These are phyloP conservation scores for Hippocampus zosterae DNA, from an alignment of 2,113 vertebrate genomes.

Conservation along the genomic window DNA sequence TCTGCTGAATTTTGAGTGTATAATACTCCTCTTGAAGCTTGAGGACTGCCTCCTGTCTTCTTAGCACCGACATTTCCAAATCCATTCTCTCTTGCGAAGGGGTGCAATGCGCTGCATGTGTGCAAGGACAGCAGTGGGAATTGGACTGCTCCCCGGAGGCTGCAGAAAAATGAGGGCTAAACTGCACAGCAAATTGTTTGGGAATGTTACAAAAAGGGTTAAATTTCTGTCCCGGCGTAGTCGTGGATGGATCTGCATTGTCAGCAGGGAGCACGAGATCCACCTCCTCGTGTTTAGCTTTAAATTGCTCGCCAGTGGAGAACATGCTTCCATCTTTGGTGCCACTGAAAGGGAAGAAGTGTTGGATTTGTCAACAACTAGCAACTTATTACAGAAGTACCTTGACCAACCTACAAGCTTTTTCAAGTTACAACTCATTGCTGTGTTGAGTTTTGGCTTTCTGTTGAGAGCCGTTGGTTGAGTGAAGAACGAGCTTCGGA, in stretches of 20 bases:
- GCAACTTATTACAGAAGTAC: background rate
- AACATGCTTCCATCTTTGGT: constrained; percentile 20
- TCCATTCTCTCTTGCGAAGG: constrained; percentile 40
- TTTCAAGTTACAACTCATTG: too few relatives aligned
- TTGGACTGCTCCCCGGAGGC: constrained; percentile 15
- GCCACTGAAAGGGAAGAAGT: constrained; percentile 26
- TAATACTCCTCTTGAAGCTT: constrained; percentile 62
- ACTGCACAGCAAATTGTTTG: constrained; percentile 9
- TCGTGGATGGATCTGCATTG: background rate
- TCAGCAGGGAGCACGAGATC: constrained; percentile 12
- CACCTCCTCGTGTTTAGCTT: constrained; percentile 12
- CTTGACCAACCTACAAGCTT: background rate
- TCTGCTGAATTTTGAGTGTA: constrained; percentile 50
- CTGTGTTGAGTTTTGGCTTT: too few relatives aligned
- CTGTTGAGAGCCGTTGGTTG: too few relatives aligned
- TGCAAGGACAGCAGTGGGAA: constrained; percentile 10
- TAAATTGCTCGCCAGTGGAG: constrained; percentile 8
- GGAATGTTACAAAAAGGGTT: constrained; percentile 7
- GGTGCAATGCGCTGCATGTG: constrained; percentile 11
- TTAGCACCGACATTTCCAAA: constrained; percentile 56
- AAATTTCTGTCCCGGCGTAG: constrained; percentile 23
- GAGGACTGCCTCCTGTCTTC: constrained; percentile 54
- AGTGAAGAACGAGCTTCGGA: too few relatives aligned
- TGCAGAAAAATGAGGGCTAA: constrained; percentile 1
- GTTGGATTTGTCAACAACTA: background rate